A percentile compares a stretch with the other conserved stretches of the same genome.
phyloP scores from a whole-genome alignment of 2,888 invertebrate species.

The Ochropleura leucogaster region DNA sequence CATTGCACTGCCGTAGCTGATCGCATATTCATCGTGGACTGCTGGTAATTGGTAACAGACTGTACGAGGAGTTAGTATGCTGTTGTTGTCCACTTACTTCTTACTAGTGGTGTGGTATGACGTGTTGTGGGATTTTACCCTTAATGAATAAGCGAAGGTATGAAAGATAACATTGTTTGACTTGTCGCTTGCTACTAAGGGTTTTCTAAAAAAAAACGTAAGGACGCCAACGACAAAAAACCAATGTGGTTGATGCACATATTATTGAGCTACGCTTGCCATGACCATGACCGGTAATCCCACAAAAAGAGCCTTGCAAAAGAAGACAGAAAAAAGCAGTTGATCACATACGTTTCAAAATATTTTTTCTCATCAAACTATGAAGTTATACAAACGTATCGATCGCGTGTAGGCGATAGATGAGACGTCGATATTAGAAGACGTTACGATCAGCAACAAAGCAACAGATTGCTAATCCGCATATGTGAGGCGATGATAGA shows the following conservation, averaged over 20 bases:
- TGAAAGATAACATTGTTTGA: background rate
- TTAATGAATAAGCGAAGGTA: conserved; percentile 3
- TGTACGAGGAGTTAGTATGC: background rate
- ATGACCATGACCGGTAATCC: background rate
- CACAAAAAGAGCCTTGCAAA: background rate
- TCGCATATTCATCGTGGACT: conserved; percentile 34
- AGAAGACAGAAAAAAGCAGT: background rate
- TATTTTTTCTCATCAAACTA: background rate
- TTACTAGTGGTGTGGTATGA: conserved; percentile 8
- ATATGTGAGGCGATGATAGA: background rate
- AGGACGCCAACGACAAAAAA: no score
- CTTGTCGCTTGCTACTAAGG: background rate
- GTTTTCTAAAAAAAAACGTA: background rate
- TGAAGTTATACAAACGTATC: background rate
- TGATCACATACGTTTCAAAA: background rate
- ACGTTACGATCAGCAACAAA: background rate
- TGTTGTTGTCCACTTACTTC: conserved; percentile 34
- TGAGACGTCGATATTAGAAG: background rate
- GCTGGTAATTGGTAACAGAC: conserved; percentile 24
- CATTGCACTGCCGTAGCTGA: conserved; percentile 22
- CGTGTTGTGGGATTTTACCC: conserved; percentile 21
- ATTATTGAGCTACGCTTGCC: background rate
- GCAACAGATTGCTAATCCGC: background rate
- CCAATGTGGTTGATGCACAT: background rate
- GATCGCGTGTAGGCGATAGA: background rate